Evolutionary conservation across 2,113 vertebrate species (phyloP), one percentile per base, ranked within the genome.

Genomic region (Pionites leucogaster): DNA sequence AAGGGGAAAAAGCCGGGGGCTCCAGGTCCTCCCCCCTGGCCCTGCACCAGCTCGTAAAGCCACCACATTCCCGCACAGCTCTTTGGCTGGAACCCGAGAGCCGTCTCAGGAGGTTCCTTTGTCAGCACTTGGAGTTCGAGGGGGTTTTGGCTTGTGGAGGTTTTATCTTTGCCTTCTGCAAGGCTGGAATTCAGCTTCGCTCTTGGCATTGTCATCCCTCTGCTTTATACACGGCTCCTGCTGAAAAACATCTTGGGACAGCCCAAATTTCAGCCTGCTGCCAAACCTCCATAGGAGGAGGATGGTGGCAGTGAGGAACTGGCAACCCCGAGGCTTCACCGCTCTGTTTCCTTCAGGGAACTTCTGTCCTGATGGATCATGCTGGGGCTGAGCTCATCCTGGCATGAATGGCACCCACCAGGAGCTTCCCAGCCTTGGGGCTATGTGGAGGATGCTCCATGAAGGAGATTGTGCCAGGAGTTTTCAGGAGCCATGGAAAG

Each of bases 351-450:
- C 86, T 57, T 5, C 1, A 8, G 81, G 59, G 67, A 37, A 20
- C 29, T 20, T 33, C 49, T 65, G 41, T 25, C 68, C 35, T 15
- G 28, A 5, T 0, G 17, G 5, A 52, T 25, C 62, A 47, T 0
- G 3, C 14, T 11, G 44, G 47, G 37, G 47, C 57, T 67, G 78
- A 82, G 68, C 78, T 41, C 89, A 41, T 2, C 37, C 71, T 8
- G 4, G 44, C 49, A 42, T 1, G 0, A 39, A 20, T 1, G 8
- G 28, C 10, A 12, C 18, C 11, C 7, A 3, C 35, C 1, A 6
- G 37, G n/a, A 27, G 29, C 17, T 42, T 64, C 67, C 31, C 24
- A 20, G 76, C 49, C 83, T 13, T 8, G 27, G 17, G 47, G 62
- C n/a, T 46, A 57, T 4, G 3, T 7, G 4, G 1, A 4, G 63